Conservation (phyloP, 2,888 invertebrate genomes). For the Polylopha cassiicola region DNA sequence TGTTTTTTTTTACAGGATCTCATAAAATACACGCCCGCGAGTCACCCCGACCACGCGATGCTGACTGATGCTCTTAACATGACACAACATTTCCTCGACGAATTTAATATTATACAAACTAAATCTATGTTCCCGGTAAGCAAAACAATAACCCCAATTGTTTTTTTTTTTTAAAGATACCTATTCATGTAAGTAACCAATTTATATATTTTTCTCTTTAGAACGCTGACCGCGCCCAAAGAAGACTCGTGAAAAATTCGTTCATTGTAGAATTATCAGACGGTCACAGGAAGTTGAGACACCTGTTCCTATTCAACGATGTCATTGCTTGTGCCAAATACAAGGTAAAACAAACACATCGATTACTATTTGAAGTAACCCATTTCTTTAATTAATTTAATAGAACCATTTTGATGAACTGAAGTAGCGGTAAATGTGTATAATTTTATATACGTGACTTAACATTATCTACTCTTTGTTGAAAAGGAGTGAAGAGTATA, state of each 20-base stretch:
- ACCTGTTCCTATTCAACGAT: conserved; percentile 96
- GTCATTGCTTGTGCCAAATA: conserved; percentile 97
- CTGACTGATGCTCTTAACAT: conserved; percentile 88
- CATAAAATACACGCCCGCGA: conserved; percentile 85
- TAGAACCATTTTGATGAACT: too few species aligned
- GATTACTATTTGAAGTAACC: too few species aligned
- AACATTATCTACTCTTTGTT: too few species aligned
- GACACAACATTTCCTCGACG: conserved; percentile 93
- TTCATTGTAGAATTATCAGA: conserved; percentile 95
- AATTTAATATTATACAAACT: conserved; percentile 91
- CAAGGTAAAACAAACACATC: conserved; percentile 82
- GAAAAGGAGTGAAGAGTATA: too few species aligned
- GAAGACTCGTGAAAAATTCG: conserved; percentile 94
- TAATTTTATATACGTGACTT: too few species aligned
- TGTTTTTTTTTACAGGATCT: conserved; percentile 78
- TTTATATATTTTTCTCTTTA: conserved; percentile 42
- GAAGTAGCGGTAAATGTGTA: too few species aligned
- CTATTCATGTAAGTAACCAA: not conserved
- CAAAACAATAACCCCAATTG: conserved; percentile 21
- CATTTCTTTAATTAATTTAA: too few species aligned
- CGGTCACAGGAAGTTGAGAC: conserved; percentile 91
- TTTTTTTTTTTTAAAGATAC: not conserved
- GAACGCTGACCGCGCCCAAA: conserved; percentile 87
- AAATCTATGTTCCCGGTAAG: conserved; percentile 88
- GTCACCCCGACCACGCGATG: conserved; percentile 87